phyloP scores from a whole-genome alignment of 1,140 invertebrate species.

The Brachionus plicatilis region DNA sequence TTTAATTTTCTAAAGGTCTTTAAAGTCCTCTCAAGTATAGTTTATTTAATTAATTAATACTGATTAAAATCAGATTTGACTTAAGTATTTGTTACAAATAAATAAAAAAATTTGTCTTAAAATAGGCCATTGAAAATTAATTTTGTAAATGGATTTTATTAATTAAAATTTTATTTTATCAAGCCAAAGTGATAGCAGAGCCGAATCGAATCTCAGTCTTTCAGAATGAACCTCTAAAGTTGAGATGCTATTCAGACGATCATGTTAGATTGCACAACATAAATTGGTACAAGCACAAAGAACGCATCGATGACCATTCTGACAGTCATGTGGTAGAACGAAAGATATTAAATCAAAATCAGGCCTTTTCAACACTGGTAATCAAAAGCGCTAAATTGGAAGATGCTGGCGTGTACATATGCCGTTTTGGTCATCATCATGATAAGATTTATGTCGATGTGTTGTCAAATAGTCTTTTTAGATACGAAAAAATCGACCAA shows the following conservation, averaged over 20 bases:
- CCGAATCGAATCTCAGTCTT: background rate
- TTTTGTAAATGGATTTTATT: background rate
- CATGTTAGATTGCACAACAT: background rate
- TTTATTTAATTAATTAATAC: background rate
- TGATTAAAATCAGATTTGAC: no score
- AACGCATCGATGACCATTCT: background rate
- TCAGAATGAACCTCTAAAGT: background rate
- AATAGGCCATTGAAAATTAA: background rate
- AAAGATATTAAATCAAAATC: background rate
- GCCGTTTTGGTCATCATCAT: slow-evolving; percentile 15
- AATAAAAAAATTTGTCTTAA: background rate
- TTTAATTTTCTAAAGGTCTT: background rate
- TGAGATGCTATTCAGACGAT: slow-evolving; percentile 31
- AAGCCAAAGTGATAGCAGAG: slow-evolving; percentile 18
- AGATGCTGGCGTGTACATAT: slow-evolving; percentile 11
- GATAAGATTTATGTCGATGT: slow-evolving; percentile 30
- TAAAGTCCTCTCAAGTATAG: background rate
- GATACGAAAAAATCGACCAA: background rate
- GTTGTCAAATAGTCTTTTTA: background rate
- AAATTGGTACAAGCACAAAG: slow-evolving; percentile 14
- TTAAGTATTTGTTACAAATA: background rate
- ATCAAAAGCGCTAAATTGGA: background rate
- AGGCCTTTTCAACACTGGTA: background rate
- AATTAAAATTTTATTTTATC: background rate
- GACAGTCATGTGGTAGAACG: background rate